phyloP scores from a whole-genome alignment of 53 echinoderm and acorn worm genomes.

The Henricia sp. region DNA sequence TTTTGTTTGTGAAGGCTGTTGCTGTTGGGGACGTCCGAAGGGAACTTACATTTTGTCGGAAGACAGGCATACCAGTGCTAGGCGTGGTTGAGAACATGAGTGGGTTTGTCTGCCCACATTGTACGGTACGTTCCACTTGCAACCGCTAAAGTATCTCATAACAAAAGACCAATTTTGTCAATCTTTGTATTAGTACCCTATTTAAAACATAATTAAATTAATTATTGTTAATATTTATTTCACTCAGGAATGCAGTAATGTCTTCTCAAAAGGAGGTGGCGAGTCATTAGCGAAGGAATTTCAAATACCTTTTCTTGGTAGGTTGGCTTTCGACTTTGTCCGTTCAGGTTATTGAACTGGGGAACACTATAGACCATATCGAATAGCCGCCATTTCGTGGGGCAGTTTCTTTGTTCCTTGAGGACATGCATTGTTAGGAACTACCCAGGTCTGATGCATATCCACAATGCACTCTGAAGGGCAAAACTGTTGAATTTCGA shows the following conservation, averaged over 20 bases:
- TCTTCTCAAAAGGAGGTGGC: constrained; percentile 97
- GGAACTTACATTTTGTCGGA: constrained; percentile 96
- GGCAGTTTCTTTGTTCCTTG: no score
- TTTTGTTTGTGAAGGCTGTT: constrained; percentile 71
- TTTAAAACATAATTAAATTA: background rate
- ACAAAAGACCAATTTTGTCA: no score
- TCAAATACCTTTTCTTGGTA: constrained; percentile 90
- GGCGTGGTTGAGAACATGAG: constrained; percentile 99
- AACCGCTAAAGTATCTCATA: background rate
- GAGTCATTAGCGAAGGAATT: constrained; percentile 88
- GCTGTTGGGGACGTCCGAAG: constrained; percentile 95
- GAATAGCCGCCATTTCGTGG: no score
- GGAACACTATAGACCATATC: no score
- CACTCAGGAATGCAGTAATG: constrained; percentile 93
- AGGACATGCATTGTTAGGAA: no score
- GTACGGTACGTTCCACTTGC: constrained; percentile 76
- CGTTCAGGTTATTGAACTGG: no score
- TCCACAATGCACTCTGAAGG: no score
- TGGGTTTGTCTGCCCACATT: constrained; percentile 96
- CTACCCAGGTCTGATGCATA: no score
- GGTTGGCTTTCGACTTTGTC: no score
- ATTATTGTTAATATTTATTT: constrained; percentile 1
- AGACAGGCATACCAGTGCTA: constrained; percentile 85
- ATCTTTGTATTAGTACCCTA: no score
- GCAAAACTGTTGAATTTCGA: no score